Evolutionary conservation across 2,113 vertebrate species (phyloP), one percentile per base, ranked within the genome.

Genomic region (Nothoprocta perdicaria): DNA sequence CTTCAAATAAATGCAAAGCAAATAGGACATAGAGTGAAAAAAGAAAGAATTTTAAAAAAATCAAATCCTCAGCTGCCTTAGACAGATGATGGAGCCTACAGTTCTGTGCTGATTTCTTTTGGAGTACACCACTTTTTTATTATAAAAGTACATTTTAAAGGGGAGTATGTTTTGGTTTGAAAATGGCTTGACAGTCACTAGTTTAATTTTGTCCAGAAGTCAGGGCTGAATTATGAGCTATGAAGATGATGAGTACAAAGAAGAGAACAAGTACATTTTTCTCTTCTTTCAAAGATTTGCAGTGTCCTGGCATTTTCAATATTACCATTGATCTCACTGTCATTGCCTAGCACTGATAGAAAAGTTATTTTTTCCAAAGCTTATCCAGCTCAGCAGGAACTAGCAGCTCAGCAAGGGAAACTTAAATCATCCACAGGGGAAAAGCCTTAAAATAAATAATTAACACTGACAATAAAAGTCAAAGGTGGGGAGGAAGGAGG

Each of bases 331-430:
- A 94, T 93, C 81, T 84, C 24, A 0, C 33, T 92, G 84, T 92
- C 74, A 73, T 86, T 95, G 50, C 60, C 50, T 53, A 63, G 31
- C 79, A 71, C 53, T 86, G 86, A 95, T 90, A 90, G 78, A 60
- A 90, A 88, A 90, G 86, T 92, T 93, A 85, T 95, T 94, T 94
- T 89, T 94, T 94, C 88, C 90, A 93, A 81, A 94, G 74, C 84
- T 88, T 94, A 92, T 80, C 77, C 92, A 86, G 80, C 60, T 93
- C 62, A 88, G 86, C 90, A 90, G 88, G 86, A 95, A 77, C 84
- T 78, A 92, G 71, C 88, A 95, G 40, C 79, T 83, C 83, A 88
- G 65, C 46, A 76, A 88, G 60, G 75, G 67, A 93, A 94, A 89
- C 45, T 17, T 86, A 71, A 81, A 93, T 95, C 7, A 0, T 63